phyloP scores from a whole-genome alignment of 92 coral and sea anemone species.

The Phymanthus crucifer region DNA sequence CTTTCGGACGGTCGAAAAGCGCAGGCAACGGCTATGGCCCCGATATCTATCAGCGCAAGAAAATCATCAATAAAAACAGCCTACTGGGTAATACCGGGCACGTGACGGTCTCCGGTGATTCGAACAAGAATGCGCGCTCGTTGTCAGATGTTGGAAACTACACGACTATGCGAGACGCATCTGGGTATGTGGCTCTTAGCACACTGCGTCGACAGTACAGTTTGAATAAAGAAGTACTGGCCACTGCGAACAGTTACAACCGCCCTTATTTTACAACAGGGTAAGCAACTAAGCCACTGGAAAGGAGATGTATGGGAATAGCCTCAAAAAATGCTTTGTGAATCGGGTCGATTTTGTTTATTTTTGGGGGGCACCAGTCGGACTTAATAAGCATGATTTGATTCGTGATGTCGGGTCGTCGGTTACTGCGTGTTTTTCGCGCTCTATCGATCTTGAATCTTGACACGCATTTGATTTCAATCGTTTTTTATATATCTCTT shows the following conservation, averaged over 20 bases:
- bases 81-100: conserved; percentile 58
- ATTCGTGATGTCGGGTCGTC: too few species aligned
- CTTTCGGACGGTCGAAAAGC: conserved; percentile 59
- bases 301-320: too few species aligned
- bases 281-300: background rate
- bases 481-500: background rate
- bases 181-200: conserved; percentile 94
- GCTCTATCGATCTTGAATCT: background rate
- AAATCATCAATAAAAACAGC: conserved; percentile 64
- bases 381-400: too few species aligned
- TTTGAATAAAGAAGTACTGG: conserved; percentile 79
- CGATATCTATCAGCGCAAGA: conserved; percentile 51
- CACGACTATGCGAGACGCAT: conserved; percentile 86
- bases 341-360: too few species aligned
- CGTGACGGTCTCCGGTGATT: conserved; percentile 72
- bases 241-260: conserved; percentile 43
- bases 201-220: conserved; percentile 84
- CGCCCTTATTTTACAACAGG: conserved; percentile 43
- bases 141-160: conserved; percentile 52
- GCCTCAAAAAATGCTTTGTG: too few species aligned
- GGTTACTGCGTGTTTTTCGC: too few species aligned
- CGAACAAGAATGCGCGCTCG: conserved; percentile 67
- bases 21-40: conserved; percentile 59
- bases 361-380: too few species aligned
- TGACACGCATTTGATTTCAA: background rate